phyloP scores from a whole-genome alignment of 2,888 invertebrate species.

The Meiosimyza decipiens region DNA sequence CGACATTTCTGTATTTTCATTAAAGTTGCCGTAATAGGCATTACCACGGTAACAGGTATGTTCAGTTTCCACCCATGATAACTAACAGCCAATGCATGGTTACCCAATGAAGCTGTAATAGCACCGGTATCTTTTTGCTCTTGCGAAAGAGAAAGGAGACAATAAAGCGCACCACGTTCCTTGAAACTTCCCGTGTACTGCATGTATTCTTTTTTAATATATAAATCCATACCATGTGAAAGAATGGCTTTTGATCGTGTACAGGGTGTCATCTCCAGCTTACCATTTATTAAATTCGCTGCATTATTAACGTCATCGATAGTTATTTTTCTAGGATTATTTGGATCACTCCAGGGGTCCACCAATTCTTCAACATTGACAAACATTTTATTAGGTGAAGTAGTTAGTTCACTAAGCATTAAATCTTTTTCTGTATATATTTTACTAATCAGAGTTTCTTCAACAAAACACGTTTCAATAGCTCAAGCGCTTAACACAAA shows the following conservation, averaged over 20 bases:
- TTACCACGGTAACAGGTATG: conserved; percentile 81
- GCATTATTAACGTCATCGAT: conserved; percentile 88
- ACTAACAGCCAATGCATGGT: conserved; percentile 82
- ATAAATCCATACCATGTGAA: conserved; percentile 81
- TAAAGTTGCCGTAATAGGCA: conserved; percentile 90
- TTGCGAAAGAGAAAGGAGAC: conserved; percentile 76
- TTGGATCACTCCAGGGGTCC: conserved; percentile 24
- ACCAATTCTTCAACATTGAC: conserved; percentile 10
- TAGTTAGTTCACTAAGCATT: too few species aligned
- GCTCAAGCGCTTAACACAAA: too few species aligned
- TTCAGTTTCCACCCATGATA: conserved; percentile 77
- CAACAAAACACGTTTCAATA: too few species aligned
- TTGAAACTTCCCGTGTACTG: conserved; percentile 82
- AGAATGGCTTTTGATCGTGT: conserved; percentile 79
- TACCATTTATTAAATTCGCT: conserved; percentile 82
- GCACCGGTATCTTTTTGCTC: conserved; percentile 79
- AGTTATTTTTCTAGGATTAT: conserved; percentile 70
- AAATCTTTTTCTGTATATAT: too few species aligned
- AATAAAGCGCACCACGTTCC: conserved; percentile 84
- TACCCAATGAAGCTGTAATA: conserved; percentile 89
- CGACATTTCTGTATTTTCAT: conserved; percentile 91
- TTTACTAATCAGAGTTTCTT: too few species aligned
- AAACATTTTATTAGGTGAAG: neutral
- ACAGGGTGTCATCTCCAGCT: conserved; percentile 83
- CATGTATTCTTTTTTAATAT: conserved; percentile 89